Conservation (phyloP, 23 tunicate genomes). For the Oikopleura vanhoeffeni region DNA sequence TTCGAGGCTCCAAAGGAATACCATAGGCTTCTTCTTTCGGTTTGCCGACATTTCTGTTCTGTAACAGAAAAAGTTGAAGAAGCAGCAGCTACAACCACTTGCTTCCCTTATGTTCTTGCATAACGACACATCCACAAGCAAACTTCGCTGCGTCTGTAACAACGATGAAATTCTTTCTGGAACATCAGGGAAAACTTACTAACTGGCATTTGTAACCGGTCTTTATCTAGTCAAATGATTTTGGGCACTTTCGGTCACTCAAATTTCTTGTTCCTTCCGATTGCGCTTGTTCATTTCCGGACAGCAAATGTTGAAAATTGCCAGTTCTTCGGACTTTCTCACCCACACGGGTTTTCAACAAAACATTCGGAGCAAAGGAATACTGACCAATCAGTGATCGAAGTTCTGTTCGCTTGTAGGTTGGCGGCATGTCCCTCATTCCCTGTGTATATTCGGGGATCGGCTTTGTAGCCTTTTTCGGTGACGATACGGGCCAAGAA, state of each 20-base stretch:
- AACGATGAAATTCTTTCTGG: neutral
- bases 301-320: no score
- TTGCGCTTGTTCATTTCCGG: no score
- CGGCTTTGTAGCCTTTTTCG: neutral
- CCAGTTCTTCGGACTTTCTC: neutral
- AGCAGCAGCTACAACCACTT: neutral
- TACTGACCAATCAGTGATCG: neutral
- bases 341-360: neutral
- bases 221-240: neutral
- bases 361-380: neutral
- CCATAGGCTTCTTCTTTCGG: no score
- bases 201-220: neutral
- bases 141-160: neutral
- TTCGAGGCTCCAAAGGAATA: no score
- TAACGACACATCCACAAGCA: neutral
- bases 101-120: neutral
- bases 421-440: neutral
- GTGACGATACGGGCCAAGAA: neutral
- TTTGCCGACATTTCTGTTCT: neutral
- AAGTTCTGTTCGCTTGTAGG: neutral
- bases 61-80: neutral
- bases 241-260: no score
- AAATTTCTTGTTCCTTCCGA: no score
- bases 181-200: neutral
- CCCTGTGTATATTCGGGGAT: neutral